Evolutionary conservation across 2,797 vertebrate genomes (phyloP), one percentile per base, ranked within the genome.

Genomic region (Glossophaga mutica): DNA sequence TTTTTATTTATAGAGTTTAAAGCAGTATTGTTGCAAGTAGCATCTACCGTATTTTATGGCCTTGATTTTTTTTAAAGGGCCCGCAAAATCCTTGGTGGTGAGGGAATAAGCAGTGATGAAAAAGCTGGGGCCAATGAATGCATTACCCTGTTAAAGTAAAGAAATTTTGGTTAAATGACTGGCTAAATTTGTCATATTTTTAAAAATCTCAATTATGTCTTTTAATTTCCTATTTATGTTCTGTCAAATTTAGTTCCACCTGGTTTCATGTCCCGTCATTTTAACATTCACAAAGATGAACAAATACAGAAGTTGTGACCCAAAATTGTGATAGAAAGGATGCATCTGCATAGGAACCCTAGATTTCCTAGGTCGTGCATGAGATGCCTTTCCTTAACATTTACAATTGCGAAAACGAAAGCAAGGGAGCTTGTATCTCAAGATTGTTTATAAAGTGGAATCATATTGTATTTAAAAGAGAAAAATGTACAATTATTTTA

Each of bases 221-320:
- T 34, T 86, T 73, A 44, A 73, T 79, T 86, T 87, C 26, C 39
- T 59, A 2, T 39, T 83, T 68, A 68, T 24, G 46, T 65, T 55
- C 32, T 34, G 0, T 12, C 46, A 71, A 57, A 65, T 44, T 29
- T 57, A 48, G 29, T 88, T 9, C 16, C 15, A 7, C 18, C 2
- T 48, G 4, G 4, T 59, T 37, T 68, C 19, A 87, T 74, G 24
- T 29, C 19, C 0, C 4, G 29, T 87, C 6, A 65, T 46, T 21
- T 68, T 34, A 77, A 94, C 70, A 42, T 34, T 39, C 22, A 50
- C 22, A 77, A 77, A 59, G n/a, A 42, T 19, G 0, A 52, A 48
- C 34, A 11, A 52, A 24, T 32, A 78, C n/a, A 42, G 2, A 3
- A 44, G 21, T 76, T 48, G 34, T 34, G 9, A 18, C 26, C 0